Conservation (phyloP, 2,797 vertebrate genomes). For the Taeniopygia guttata region DNA sequence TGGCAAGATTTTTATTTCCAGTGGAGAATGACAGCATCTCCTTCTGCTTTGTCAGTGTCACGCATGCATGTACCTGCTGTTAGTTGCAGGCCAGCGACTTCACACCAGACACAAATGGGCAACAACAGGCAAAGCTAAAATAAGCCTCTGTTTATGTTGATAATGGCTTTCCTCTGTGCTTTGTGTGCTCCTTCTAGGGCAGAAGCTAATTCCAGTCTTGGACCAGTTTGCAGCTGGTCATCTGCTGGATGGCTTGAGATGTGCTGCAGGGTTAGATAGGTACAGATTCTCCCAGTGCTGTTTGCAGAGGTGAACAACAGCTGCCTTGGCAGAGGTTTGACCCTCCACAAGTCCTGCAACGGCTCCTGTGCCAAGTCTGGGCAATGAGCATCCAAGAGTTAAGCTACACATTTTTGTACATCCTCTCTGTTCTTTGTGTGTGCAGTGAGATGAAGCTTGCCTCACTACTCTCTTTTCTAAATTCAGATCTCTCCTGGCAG, state of each 20-base stretch:
- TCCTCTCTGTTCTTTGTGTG: neutral
- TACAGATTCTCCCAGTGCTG: neutral
- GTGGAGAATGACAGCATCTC: slow-evolving; percentile 19
- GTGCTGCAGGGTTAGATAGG: neutral
- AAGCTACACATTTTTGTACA: neutral
- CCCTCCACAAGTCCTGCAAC: neutral
- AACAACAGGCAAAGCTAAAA: slow-evolving; percentile 8
- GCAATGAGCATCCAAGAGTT: neutral
- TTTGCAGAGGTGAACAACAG: neutral
- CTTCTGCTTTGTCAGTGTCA: slow-evolving; percentile 26
- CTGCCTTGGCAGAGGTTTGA: neutral
- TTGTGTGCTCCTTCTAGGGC: neutral
- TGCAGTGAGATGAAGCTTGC: neutral
- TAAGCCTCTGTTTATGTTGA: neutral
- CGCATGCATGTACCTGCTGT: neutral
- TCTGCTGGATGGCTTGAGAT: neutral
- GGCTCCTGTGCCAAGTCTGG: neutral
- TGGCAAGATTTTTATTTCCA: slow-evolving; percentile 26
- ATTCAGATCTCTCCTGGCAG: neutral
- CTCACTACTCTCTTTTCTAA: neutral
- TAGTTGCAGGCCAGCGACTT: slow-evolving; percentile 9
- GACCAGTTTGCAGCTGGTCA: neutral
- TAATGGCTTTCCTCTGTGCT: neutral
- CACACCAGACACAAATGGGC: neutral
- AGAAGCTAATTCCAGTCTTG: neutral